Conservation (phyloP, 2,797 vertebrate genomes). For the Meriones psammophilus region DNA sequence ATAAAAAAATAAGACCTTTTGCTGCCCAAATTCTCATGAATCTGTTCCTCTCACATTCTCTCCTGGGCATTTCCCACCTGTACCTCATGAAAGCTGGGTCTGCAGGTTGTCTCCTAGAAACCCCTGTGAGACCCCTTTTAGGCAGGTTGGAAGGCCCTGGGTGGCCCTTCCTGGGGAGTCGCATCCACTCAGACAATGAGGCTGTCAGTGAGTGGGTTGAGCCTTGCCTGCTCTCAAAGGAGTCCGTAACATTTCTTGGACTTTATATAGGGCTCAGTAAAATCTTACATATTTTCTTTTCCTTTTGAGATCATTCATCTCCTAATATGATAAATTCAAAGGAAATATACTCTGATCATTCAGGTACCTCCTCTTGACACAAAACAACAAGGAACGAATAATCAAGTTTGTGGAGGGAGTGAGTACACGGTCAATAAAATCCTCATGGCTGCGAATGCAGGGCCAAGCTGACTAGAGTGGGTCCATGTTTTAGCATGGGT, state of each 20-base stretch:
- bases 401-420: background rate
- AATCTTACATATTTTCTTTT: background rate
- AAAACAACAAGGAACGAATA: constrained; percentile 19
- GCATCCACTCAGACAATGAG: background rate
- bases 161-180: background rate
- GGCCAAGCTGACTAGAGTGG: background rate
- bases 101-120: background rate
- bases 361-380: constrained; percentile 33
- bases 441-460: background rate
- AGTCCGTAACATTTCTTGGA: background rate
- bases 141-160: background rate
- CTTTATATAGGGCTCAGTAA: constrained; percentile 56
- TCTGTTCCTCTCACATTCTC: background rate
- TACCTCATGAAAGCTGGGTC: background rate
- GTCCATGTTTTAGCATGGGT: background rate
- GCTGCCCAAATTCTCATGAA: background rate
- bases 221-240: background rate
- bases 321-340: constrained; percentile 61
- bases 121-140: background rate
- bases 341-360: constrained; percentile 24
- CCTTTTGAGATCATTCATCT: constrained; percentile 43
- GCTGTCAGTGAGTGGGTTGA: background rate
- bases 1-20: background rate
- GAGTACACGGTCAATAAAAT: background rate
- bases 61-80: background rate